Percentiles rank a stretch among this genome's conserved stretches.
Conservation (phyloP, 2,113 vertebrate genomes). For the Larimichthys crocea region DNA sequence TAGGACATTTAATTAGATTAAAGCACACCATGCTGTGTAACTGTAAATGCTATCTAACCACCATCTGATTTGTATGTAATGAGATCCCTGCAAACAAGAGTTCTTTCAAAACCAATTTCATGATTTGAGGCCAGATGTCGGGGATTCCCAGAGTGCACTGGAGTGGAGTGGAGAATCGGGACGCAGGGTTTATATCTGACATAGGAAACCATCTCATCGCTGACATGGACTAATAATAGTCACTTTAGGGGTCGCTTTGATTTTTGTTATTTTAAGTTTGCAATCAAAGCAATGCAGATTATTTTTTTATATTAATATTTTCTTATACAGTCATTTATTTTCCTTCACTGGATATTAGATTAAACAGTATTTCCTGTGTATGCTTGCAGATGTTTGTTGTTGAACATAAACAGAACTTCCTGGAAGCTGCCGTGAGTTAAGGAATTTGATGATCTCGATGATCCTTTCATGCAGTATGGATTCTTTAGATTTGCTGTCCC, state of each 20-base stretch:
- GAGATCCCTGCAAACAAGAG: slow-evolving; percentile 22
- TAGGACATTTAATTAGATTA: slow-evolving; percentile 10
- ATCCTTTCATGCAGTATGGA: slow-evolving; percentile 8
- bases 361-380: slow-evolving; percentile 46
- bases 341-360: slow-evolving; percentile 25
- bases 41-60: not conserved
- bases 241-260: slow-evolving; percentile 1
- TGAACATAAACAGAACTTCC: slow-evolving; percentile 51
- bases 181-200: slow-evolving; percentile 44
- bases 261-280: slow-evolving; percentile 18
- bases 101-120: slow-evolving; percentile 7
- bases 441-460: slow-evolving; percentile 19
- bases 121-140: slow-evolving; percentile 25
- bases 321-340: slow-evolving; percentile 22
- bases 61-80: slow-evolving; percentile 9
- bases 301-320: no score
- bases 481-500: slow-evolving; percentile 13
- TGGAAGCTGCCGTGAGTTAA: slow-evolving; percentile 4
- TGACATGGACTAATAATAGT: slow-evolving; percentile 52
- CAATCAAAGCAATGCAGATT: not conserved
- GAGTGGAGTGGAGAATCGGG: slow-evolving; percentile 43
- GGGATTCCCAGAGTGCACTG: slow-evolving; percentile 45
- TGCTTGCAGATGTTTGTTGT: slow-evolving; percentile 47
- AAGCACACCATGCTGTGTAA: not conserved
- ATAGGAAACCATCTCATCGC: slow-evolving; percentile 65